A percentile compares a stretch with the other conserved stretches of the same genome.
These are phyloP conservation scores for Periophthalmus modestus DNA, from an alignment of 2,113 vertebrate genomes.

Conservation along the genomic window DNA sequence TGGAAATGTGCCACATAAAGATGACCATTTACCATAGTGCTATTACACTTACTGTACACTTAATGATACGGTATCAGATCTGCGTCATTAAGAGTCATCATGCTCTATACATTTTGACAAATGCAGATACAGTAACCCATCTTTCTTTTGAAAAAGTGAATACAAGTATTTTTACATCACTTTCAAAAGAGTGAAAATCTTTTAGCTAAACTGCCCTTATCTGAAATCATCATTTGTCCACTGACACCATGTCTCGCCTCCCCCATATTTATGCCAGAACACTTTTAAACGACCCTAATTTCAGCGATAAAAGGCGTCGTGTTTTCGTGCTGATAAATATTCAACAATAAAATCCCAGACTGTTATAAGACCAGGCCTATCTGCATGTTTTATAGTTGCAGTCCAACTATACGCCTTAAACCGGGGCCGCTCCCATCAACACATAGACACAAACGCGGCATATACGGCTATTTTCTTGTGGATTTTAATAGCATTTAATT, in stretches of 20 bases:
- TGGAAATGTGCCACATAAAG: no score
- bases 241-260: constrained; percentile 47
- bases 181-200: not conserved
- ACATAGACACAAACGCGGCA: not conserved
- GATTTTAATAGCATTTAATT: constrained; percentile 11
- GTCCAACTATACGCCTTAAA: constrained; percentile 30
- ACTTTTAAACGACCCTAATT: constrained; percentile 47
- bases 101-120: not conserved
- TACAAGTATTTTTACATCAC: not conserved
- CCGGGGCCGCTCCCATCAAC: constrained; percentile 5
- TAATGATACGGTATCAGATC: no score
- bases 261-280: constrained; percentile 46
- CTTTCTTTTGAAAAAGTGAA: not conserved
- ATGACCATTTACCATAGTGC: no score
- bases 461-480: not conserved
- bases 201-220: not conserved
- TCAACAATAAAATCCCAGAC: constrained; percentile 37
- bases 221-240: constrained; percentile 17
- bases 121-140: not conserved
- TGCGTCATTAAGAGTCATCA: no score
- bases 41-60: no score
- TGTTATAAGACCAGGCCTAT: constrained; percentile 24
- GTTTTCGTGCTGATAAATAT: constrained; percentile 27
- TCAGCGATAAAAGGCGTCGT: constrained; percentile 31
- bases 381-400: constrained; percentile 31